Evolutionary conservation across 2,888 invertebrate species (phyloP).

Genomic region (Harpalus rufipes): DNA sequence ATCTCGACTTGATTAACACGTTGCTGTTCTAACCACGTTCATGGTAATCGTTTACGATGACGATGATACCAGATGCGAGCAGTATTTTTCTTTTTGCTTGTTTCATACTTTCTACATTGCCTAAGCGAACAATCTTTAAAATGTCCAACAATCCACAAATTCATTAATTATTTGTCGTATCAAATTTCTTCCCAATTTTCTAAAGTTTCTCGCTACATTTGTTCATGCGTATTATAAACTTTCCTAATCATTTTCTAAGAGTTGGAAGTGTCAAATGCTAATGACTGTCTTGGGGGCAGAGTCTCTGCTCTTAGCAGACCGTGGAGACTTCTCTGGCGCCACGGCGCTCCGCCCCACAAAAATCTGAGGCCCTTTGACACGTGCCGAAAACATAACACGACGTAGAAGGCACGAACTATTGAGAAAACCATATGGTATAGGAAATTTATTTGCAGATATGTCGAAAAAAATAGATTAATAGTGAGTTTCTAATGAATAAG

Average conservation of each 20-base stretch:
- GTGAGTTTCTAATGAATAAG: no score
- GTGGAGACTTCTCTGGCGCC: constrained; percentile 75
- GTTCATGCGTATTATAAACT: background rate
- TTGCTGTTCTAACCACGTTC: constrained; percentile 6
- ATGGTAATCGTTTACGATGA: constrained; percentile 15
- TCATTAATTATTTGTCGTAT: background rate
- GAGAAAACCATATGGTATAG: no score
- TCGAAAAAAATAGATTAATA: no score
- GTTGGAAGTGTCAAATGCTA: constrained; percentile 53
- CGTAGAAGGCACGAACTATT: no score
- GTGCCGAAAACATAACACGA: constrained; percentile 7
- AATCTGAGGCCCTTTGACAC: constrained; percentile 56
- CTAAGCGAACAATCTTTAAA: background rate
- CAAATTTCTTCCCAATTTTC: background rate
- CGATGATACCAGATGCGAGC: background rate
- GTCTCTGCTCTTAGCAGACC: constrained; percentile 71
- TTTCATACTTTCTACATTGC: background rate
- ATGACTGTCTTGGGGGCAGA: constrained; percentile 36
- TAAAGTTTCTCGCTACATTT: background rate
- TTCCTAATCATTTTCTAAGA: background rate
- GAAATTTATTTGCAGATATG: no score
- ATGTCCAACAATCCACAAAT: background rate
- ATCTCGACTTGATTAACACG: constrained; percentile 46
- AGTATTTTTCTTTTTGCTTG: background rate
- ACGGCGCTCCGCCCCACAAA: constrained; percentile 74